Conservation (phyloP, 2,113 vertebrate species). For the Anarhynchus alexandrinus region DNA sequence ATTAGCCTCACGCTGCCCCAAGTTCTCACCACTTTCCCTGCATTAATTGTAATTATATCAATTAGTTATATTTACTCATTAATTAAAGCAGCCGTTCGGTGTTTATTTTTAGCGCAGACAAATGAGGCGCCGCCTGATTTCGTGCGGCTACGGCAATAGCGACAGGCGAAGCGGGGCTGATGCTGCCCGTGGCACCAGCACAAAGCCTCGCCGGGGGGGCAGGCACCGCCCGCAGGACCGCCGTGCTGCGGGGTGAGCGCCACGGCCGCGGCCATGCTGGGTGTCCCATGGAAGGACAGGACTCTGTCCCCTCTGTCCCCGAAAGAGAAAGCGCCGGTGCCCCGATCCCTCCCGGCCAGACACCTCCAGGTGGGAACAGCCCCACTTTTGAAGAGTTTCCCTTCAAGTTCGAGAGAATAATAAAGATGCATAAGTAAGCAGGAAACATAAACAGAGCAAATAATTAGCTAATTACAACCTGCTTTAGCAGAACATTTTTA, state of each 20-base stretch:
- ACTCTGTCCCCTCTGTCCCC: no score
- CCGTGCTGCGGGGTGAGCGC: rapidly evolving
- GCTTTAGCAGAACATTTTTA: slow-evolving; percentile 66
- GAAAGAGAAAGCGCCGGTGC: rapidly evolving
- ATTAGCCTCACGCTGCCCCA: slow-evolving; percentile 37
- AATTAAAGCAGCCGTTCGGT: slow-evolving; percentile 43
- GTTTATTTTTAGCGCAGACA: slow-evolving; percentile 31
- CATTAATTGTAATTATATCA: slow-evolving; percentile 58
- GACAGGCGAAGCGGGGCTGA: background rate
- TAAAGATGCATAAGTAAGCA: slow-evolving; percentile 56
- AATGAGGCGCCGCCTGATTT: background rate
- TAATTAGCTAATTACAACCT: slow-evolving; percentile 72
- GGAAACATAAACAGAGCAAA: slow-evolving; percentile 66
- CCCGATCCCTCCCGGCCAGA: background rate
- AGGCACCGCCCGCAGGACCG: background rate
- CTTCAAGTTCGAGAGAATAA: slow-evolving; percentile 22
- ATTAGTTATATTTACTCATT: slow-evolving; percentile 61
- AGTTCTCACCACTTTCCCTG: slow-evolving; percentile 32
- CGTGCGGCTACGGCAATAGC: background rate
- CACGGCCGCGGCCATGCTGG: rapidly evolving
- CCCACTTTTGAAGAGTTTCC: background rate
- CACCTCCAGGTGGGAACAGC: background rate
- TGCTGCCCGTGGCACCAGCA: background rate
- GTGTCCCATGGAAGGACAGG: rapidly evolving
- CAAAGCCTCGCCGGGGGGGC: no score